Conservation (phyloP, 2,113 vertebrate genomes). For the Rhineura floridana region DNA sequence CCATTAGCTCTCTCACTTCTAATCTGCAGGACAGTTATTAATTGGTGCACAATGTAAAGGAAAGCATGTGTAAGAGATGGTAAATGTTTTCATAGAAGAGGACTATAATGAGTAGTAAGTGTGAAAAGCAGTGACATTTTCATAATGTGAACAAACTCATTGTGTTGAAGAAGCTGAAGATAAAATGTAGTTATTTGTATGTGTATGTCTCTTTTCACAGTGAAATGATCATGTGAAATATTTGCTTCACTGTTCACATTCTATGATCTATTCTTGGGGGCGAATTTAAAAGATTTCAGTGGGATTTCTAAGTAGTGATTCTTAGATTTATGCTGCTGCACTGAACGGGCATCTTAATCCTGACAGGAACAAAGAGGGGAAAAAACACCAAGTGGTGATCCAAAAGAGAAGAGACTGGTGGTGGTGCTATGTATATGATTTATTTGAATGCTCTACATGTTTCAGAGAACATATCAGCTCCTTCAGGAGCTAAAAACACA, state of each 20-base stretch:
- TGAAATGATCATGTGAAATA: constrained; percentile 1
- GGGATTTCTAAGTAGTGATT: neutral
- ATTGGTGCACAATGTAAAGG: neutral
- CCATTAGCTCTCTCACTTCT: rapidly evolving
- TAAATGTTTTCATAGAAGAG: neutral
- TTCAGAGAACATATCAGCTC: no score
- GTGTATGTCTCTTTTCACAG: neutral
- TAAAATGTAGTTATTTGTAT: neutral
- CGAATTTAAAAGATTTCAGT: neutral
- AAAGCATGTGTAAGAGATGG: neutral
- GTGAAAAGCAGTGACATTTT: neutral
- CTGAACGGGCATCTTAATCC: no score
- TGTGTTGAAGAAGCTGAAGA: neutral
- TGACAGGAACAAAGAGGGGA: no score
- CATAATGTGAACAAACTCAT: neutral
- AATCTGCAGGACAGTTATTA: neutral
- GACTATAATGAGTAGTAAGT: neutral
- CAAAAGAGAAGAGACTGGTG: no score
- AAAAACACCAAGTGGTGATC: no score
- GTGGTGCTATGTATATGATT: no score
- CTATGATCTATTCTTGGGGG: neutral
- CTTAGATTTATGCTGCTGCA: no score
- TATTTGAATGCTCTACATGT: no score
- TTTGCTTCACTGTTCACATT: neutral
- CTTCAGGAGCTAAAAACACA: no score